Base-by-base conservation (phyloP, 1,140 invertebrate genomes). In the Mizuhopecten yessoensis region DNA sequence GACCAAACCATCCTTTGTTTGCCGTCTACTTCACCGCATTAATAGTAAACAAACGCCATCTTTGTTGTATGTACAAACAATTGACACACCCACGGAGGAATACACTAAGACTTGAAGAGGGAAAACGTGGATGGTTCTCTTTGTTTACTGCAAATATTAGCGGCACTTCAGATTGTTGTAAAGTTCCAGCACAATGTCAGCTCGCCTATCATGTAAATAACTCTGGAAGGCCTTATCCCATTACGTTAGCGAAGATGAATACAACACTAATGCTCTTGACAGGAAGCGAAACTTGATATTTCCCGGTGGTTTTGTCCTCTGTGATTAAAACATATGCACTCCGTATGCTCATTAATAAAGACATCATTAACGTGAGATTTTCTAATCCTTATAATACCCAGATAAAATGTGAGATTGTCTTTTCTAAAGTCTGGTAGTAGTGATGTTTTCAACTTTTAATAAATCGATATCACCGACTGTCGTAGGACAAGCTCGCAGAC, bases 241-340 rank as follows among this genome's bases (percentile, higher is more conserved):
- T 75, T 75, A 75, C 57, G n/a, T n/a, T 29, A 17, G 1, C 23
- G 57, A 1, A 20, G n/a, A 75, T 75, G 57, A 75, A 75, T 75
- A 75, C 57, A 29, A 75, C 5, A n/a, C 57, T 75, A 75, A 75
- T 75, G 57, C 17, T 75, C 57, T 75, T 75, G 57, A 29, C 57
- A 75, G 57, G 57, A 75, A 75, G n/a, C 23, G 57, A 45, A 75
- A 75, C n/a, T 75, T 75, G 57, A 75, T 75, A 75, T 75, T 75
- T 75, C n/a, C 57, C 57, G 57, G 57, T 75, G 5, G 57, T 17
- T 29, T 75, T 75, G 23, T 75, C 29, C 57, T 29, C 17, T 29
- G 23, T 75, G 5, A 75, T 75, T 75, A 75, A 75, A 75, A 75
- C 23, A 9, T 75, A 29, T 75, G 57, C 57, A 75, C 57, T 75